phyloP scores from a whole-genome alignment of 2,797 vertebrate species.

The Falco novaeseelandiae region DNA sequence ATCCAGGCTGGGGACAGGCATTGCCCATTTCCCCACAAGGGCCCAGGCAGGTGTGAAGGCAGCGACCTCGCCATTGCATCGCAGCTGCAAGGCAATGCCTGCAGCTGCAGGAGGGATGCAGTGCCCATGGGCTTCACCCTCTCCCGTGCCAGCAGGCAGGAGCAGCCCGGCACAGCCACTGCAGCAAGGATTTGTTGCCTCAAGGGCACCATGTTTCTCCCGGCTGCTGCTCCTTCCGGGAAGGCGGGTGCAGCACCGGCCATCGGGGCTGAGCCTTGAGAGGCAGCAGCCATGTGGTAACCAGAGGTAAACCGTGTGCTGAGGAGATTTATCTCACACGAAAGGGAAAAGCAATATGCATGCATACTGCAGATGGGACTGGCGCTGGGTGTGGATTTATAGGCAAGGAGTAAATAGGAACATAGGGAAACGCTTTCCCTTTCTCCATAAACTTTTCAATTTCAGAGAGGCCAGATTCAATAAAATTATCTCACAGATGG shows the following conservation, averaged over 20 bases:
- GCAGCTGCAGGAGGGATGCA: neutral
- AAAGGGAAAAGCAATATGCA: neutral
- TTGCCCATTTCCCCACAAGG: neutral
- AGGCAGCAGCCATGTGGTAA: neutral
- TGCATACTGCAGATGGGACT: neutral
- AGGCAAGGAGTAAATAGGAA: constrained; percentile 32
- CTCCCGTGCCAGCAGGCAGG: neutral
- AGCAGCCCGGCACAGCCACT: neutral
- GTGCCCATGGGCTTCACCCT: neutral
- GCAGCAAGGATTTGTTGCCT: neutral
- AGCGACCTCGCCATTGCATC: fast-evolving
- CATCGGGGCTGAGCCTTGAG: neutral
- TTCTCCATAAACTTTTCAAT: constrained; percentile 62
- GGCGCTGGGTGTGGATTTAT: neutral
- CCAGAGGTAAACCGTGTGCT: neutral
- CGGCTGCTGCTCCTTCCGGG: neutral
- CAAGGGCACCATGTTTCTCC: neutral
- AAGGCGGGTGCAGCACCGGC: neutral
- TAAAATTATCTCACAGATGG: constrained; percentile 52
- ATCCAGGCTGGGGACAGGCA: neutral
- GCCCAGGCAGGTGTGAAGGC: neutral
- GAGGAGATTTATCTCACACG: neutral
- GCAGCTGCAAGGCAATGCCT: neutral
- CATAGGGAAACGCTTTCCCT: constrained; percentile 2
- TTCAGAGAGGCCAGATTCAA: constrained; percentile 39